Evolutionary conservation across 1,140 invertebrate species (phyloP), one percentile per base, ranked within the genome.

Genomic region (Phymastichus coffea): DNA sequence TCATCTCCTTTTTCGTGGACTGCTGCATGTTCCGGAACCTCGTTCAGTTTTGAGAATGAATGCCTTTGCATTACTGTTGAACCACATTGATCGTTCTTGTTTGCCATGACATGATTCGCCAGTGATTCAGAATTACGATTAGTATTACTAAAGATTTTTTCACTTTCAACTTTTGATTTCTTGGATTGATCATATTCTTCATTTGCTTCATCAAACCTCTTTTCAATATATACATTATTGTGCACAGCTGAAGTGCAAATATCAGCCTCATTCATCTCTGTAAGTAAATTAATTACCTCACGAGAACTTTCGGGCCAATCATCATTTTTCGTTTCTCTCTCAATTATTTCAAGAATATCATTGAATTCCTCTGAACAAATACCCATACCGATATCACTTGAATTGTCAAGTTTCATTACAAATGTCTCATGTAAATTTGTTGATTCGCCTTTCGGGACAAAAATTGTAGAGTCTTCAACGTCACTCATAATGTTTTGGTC

Each of bases 391-490:
- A 41, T 33, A 37, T 57, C 57, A 9, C 30, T 61, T 1, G 52
- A 57, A 1, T 71, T 57, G 14, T 66, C 38, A 35, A 66, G 15
- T 23, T 48, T 64, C 2, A 62, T 15, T 17, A 49, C 56, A 47
- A 63, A 38, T 15, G 48, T 53, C 25, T 64, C 60, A 14, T 67
- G 63, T 9, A 71, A 62, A 56, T 67, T 70, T 1, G 66, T 70
- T 14, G 73, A 76, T 65, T 76, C 71, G 3, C 62, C 61, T 49
- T 64, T 63, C 0, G 73, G 69, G 58, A 75, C 37, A 62, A 76
- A 71, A 17, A 55, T 52, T 1, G 64, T 68, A n/a, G 57, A 28
- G 15, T 71, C 61, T 7, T 69, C 65, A 10, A 70, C 48, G 22
- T 65, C 66, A 37, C 28, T 51, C 6, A 58, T 33, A 12, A 33